Evolutionary conservation across 2,888 invertebrate genomes (phyloP), one percentile per base, ranked within the genome.

Genomic region (Ormia ochracea): DNA sequence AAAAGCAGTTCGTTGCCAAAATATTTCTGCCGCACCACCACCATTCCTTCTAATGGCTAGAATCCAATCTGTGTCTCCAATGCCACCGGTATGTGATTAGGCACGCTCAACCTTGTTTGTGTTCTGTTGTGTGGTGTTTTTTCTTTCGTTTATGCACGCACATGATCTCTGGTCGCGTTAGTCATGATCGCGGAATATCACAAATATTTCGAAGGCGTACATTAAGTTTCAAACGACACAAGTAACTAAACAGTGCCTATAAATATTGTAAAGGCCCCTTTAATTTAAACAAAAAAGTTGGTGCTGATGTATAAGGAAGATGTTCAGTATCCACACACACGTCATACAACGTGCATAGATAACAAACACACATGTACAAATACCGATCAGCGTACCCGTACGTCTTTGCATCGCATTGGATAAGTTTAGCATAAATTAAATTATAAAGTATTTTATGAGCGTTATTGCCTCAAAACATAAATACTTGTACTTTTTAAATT

Each of bases 381-480:
- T 28, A 63, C 21, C 38, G 41, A n/a, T 41, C 28, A 56, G 19
- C 26, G 36, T 70, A 54, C 19, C 12, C n/a, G 45, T n/a, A 50
- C 14, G 26, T 50, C 6, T 5, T 61, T 54, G 31, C 48, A 33
- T 31, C 50, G 69, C 38, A 31, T 31, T 56, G 69, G 52, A 76
- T 83, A 83, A 80, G 81, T 81, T 83, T 82, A 80, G 81, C 87
- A 88, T 88, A 88, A 87, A 87, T 87, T 88, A 88, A 88, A 87
- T 87, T 87, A 87, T 88, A 88, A 87, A 87, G 85, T 85, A 83
- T 84, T 85, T 86, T 86, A 86, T 81, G 75, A 85, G 84, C 83
- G 63, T 76, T 77, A 70, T 80, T 76, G 72, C 61, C 72, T 63
- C 23, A 63, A 52, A 43, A 43, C 56, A 41, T 59, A 48, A 14